Percentiles rank a stretch among this genome's conserved stretches.
These are phyloP conservation scores for Bombus impatiens DNA, from an alignment of 1,140 invertebrate genomes.

Conservation along the genomic window DNA sequence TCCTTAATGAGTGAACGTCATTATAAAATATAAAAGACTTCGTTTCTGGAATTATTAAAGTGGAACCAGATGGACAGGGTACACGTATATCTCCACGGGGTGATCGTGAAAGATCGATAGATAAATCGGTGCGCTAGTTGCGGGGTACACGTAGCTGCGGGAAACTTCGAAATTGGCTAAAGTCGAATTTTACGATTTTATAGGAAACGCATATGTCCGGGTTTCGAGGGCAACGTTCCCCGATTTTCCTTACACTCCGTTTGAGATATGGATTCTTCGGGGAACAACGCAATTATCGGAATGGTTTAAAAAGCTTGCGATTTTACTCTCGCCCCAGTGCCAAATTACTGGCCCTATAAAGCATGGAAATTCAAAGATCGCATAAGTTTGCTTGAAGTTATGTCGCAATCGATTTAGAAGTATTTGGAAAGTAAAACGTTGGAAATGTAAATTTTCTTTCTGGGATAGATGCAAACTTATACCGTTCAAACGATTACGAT, in stretches of 20 bases:
- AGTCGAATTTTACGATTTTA: conserved; percentile 47
- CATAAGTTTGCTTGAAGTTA: neutral
- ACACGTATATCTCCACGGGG: neutral
- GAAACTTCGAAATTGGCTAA: conserved; percentile 29
- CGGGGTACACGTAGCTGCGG: conserved; percentile 4
- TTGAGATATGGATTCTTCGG: conserved; percentile 14
- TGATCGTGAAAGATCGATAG: conserved; percentile 19
- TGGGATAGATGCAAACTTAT: neutral
- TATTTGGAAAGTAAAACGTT: neutral
- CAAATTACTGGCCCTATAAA: neutral
- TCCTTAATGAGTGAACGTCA: neutral
- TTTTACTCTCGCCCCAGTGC: neutral
- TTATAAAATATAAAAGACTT: neutral
- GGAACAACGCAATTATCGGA: conserved; percentile 15
- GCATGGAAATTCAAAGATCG: conserved; percentile 9
- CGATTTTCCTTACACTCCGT: conserved; percentile 21
- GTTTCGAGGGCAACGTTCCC: conserved; percentile 3
- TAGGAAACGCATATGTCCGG: conserved; percentile 42
- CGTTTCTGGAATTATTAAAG: conserved; percentile 16
- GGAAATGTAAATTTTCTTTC: neutral
- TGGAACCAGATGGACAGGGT: neutral
- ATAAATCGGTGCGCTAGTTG: conserved; percentile 1
- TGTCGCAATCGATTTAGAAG: neutral
- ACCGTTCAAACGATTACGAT: too few relatives aligned
- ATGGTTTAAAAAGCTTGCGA: conserved; percentile 28